Percentiles rank a stretch among this genome's conserved stretches.
Conservation (phyloP, 2,797 vertebrate species). For the Lepus townsendii region DNA sequence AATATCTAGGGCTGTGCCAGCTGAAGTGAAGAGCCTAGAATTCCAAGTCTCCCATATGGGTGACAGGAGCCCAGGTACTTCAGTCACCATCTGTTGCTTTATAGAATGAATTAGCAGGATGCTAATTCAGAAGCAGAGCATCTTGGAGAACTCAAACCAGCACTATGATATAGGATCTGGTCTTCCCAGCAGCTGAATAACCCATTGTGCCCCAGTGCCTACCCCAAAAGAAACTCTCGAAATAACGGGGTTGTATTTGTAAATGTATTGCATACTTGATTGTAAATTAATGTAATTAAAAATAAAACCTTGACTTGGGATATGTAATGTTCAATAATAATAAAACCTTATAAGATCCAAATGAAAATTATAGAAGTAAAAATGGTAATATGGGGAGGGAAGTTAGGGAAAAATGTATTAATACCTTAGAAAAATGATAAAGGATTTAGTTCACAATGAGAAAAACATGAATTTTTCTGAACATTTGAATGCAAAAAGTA, state of each 20-base stretch:
- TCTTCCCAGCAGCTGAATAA: no score
- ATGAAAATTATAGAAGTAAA: not conserved
- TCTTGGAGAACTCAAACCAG: no score
- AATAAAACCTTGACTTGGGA: not conserved
- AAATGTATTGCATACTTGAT: not conserved
- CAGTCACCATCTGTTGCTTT: no score
- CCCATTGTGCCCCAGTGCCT: no score
- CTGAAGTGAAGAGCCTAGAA: no score
- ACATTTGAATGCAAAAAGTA: not conserved
- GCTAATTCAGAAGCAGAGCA: no score
- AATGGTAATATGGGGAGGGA: not conserved
- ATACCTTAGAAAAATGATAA: not conserved
- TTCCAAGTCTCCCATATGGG: no score
- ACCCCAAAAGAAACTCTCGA: not conserved
- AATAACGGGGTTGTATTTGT: not conserved
- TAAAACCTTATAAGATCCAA: not conserved
- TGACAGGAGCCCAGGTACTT: no score
- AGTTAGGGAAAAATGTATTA: not conserved
- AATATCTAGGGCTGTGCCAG: no score
- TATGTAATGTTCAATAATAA: not conserved
- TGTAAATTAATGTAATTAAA: constrained; percentile 13
- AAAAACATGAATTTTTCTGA: not conserved
- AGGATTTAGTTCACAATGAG: not conserved
- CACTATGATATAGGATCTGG: no score
- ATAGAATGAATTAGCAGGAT: no score